phyloP scores from a whole-genome alignment of 2,797 vertebrate species.

The Liasis olivaceus region DNA sequence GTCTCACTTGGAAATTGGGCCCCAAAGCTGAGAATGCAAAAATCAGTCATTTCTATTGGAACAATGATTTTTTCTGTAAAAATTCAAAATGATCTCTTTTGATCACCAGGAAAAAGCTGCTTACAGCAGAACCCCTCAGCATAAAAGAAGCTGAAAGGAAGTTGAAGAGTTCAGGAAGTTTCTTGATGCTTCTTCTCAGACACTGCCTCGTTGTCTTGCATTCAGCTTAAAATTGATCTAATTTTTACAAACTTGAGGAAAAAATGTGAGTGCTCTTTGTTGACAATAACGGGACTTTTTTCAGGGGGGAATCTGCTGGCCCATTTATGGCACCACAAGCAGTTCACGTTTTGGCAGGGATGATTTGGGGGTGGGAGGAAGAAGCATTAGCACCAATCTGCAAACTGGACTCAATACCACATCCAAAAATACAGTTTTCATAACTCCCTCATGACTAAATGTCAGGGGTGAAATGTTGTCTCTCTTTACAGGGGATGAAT shows the following conservation, averaged over 20 bases:
- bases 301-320: conserved; percentile 4
- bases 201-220: conserved; percentile 58
- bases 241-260: conserved; percentile 1
- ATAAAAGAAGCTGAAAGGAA: conserved; percentile 56
- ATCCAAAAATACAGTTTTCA: not conserved
- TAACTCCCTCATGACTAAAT: not conserved
- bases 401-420: not conserved
- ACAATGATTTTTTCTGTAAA: conserved; percentile 38
- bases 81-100: conserved; percentile 46
- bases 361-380: not conserved
- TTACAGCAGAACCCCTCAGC: not conserved
- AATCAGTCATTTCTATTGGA: conserved; percentile 54
- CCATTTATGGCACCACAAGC: conserved; percentile 34
- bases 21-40: conserved; percentile 36
- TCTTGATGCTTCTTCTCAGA: conserved; percentile 57
- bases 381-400: not conserved
- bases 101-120: conserved; percentile 29
- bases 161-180: conserved; percentile 68
- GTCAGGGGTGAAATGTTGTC: not conserved
- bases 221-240: conserved; percentile 37
- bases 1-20: conserved; percentile 15
- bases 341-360: not conserved
- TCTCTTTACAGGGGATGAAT: not conserved
- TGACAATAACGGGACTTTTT: conserved; percentile 17
- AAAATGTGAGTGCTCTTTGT: conserved; percentile 4